Evolutionary conservation across 2,797 vertebrate species (phyloP).

Genomic region (Monodelphis domestica): DNA sequence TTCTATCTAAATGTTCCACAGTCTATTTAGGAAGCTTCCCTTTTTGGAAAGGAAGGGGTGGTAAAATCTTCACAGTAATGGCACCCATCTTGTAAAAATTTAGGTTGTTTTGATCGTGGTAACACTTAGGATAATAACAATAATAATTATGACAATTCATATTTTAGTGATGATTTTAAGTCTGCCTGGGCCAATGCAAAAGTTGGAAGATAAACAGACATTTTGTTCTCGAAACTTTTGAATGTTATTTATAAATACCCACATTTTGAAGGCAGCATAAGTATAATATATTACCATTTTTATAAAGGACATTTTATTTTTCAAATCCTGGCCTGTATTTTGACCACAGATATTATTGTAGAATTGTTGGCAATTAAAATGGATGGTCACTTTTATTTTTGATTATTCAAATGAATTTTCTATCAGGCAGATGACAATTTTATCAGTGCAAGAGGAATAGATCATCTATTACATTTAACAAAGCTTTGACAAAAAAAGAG

Average conservation of each 20-base stretch:
- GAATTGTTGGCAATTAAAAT: conserved; percentile 40
- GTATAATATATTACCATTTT: neutral
- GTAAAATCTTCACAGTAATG: conserved; percentile 47
- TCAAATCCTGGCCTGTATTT: neutral
- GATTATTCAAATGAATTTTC: conserved; percentile 14
- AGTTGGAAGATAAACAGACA: neutral
- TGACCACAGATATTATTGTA: neutral
- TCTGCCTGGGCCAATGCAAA: neutral
- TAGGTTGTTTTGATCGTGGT: conserved; percentile 42
- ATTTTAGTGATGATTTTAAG: neutral
- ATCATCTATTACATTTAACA: conserved; percentile 25
- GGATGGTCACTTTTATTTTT: conserved; percentile 26
- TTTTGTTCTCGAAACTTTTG: neutral
- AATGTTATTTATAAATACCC: neutral
- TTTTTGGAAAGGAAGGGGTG: conserved; percentile 30
- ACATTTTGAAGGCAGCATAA: neutral
- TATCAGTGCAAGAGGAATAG: neutral
- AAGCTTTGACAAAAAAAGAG: conserved; percentile 60
- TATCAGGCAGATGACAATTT: conserved; percentile 7
- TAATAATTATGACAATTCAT: conserved; percentile 10
- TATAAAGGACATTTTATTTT: conserved; percentile 27
- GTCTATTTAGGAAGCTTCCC: conserved; percentile 51
- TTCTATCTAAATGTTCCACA: conserved; percentile 41
- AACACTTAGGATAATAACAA: conserved; percentile 47
- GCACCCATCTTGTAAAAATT: conserved; percentile 51